Percentiles rank a stretch among this genome's conserved stretches.
These are phyloP conservation scores for Noctilio leporinus DNA, from an alignment of 2,113 vertebrate genomes.

Conservation along the genomic window DNA sequence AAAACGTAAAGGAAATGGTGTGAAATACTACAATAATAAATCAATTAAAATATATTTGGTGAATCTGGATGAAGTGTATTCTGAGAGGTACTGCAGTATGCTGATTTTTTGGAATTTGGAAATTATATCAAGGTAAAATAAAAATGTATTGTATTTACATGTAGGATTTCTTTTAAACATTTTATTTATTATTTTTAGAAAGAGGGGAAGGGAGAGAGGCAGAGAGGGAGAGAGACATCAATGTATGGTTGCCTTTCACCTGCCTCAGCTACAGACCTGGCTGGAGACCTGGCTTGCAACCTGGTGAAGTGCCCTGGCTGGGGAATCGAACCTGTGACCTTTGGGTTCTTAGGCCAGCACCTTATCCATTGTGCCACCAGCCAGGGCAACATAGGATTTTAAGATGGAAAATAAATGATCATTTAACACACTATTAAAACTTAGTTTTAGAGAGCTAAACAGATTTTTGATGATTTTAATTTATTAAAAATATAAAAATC, in stretches of 20 bases:
- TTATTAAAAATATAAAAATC: neutral
- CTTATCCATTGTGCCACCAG: too few relatives aligned
- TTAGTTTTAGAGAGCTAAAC: neutral
- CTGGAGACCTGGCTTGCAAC: too few relatives aligned
- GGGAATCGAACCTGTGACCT: too few relatives aligned
- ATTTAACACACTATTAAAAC: neutral
- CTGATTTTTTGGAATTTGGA: neutral
- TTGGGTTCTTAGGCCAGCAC: too few relatives aligned
- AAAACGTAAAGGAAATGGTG: neutral
- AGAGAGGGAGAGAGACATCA: too few relatives aligned
- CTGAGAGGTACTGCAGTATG: neutral
- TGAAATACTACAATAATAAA: neutral
- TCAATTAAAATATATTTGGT: too few relatives aligned
- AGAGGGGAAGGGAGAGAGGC: too few relatives aligned
- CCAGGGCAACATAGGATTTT: neutral
- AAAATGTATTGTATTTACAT: neutral
- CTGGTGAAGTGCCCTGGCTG: too few relatives aligned
- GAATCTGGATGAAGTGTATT: neutral
- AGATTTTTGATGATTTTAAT: neutral
- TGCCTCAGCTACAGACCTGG: too few relatives aligned
- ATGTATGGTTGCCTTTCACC: too few relatives aligned
- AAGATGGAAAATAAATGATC: neutral
- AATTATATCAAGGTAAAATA: neutral
- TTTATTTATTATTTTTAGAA: too few relatives aligned
- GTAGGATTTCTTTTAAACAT: too few relatives aligned